A percentile compares a stretch with the other conserved stretches of the same genome.
Conservation (phyloP, 2,113 vertebrate species). For the Gadus chalcogrammus region DNA sequence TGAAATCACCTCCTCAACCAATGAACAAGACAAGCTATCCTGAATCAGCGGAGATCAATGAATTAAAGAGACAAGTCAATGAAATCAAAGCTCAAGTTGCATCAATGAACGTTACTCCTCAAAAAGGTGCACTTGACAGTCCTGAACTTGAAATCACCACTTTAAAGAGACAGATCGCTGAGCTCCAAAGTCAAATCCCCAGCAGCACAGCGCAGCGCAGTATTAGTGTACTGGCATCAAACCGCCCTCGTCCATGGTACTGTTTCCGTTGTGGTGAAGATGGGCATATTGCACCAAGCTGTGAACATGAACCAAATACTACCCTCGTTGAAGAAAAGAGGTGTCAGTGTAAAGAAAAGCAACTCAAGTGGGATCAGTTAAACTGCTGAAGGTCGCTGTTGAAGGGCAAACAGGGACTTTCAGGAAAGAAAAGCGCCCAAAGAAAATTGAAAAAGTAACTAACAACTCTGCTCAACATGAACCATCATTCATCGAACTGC, state of each 20-base stretch:
- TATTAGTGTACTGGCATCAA: background rate
- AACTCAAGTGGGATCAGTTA: constrained; percentile 22
- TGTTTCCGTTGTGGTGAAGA: constrained; percentile 27
- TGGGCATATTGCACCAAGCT: constrained; percentile 18
- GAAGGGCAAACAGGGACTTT: constrained; percentile 13
- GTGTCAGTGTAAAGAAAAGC: constrained; percentile 1
- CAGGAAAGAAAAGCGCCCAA: background rate
- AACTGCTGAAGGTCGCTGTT: constrained; percentile 20
- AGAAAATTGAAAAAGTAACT: background rate
- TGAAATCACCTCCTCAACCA: background rate
- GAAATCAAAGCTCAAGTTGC: background rate
- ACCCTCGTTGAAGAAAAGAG: constrained; percentile 10
- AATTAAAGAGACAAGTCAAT: background rate
- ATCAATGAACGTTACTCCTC: too few species aligned
- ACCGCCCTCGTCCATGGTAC: constrained; percentile 14
- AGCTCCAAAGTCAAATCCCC: too few species aligned
- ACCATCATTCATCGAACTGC: background rate
- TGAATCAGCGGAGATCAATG: too few species aligned
- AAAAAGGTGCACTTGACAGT: too few species aligned
- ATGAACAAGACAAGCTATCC: background rate
- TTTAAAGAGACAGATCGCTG: too few species aligned
- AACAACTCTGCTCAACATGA: background rate
- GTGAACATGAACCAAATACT: constrained; percentile 14
- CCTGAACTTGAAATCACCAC: too few species aligned
- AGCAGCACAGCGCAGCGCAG: too few species aligned